Evolutionary conservation across 1,140 invertebrate species (phyloP), one percentile per base, ranked within the genome.

Genomic region (Calycopis cecrops): DNA sequence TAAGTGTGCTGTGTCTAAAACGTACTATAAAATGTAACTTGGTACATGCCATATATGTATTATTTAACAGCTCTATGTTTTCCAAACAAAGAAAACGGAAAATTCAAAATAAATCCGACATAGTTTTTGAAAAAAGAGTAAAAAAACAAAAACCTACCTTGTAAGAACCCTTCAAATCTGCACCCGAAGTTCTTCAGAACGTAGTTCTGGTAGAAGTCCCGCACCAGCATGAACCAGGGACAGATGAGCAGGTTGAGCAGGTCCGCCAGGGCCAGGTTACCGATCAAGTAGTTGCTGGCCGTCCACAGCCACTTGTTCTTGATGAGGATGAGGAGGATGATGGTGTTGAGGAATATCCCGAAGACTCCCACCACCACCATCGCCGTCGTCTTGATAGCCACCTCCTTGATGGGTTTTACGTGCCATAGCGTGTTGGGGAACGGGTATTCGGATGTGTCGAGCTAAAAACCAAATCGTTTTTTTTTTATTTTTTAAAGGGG

Each of bases 181-280:
- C 93, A 95, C 9, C 92, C 93, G 37, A 92, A 81, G 8, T 82
- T 79, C 9, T 92, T 92, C 34, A 96, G 87, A 56, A 94, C 89
- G 76, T 91, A 95, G 67, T 93, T 93, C 77, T 95, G 93, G 70
- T 91, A 94, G 57, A 93, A 91, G 74, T 94, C 92, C 33, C 91
- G 86, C 4, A 92, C 88, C 21, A 94, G 79, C 71, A 93, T 91
- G 67, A 94, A 91, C 86, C 90, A 91, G 0, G 94, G 93, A 52
- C 94, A 94, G 8, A 96, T 87, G 2, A 94, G 57, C n/a, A 95
- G 81, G 0, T 92, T 94, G 0, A 92, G 71, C 2, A 96, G 81
- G 79, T 96, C 95, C 0, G 94, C 92, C 3, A 92, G 66, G 0
- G 94, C 94, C 89, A 96, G 91, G 64, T 95, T 96, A 21, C 92